Evolutionary conservation across 2,888 invertebrate species (phyloP), one percentile per base, ranked within the genome.

Genomic region (Drosophila suboccidentalis): DNA sequence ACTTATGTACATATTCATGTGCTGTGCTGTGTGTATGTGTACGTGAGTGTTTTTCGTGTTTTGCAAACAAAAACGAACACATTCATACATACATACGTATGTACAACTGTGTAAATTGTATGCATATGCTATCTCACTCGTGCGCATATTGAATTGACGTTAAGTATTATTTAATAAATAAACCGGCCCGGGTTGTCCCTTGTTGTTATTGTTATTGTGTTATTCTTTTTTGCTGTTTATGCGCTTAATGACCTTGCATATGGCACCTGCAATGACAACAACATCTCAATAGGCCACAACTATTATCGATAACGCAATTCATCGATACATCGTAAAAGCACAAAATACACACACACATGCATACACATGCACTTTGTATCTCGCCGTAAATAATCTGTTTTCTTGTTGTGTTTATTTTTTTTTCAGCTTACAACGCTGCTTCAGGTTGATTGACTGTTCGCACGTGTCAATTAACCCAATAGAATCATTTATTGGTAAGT

Each of bases 151-250:
- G 44, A 61, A 43, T 77, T 57, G 22, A 72, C 55, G 60, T 17
- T 61, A 65, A 70, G 59, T 71, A 63, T 79, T 77, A 78, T 78
- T 76, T 78, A 78, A 78, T 75, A 75, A 76, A 74, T 65, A 78
- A 65, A 61, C 71, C 70, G 76, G 75, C 43, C 59, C 36, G 49
- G 46, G 34, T 41, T 41, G 59, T 43, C 47, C 26, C 36, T 59
- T 70, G 44, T 61, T 74, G 44, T 72, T 61, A 41, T 65, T 29
- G 29, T 70, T 22, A 4, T 22, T 22, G 4, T 22, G 46, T 62
- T 61, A 15, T 59, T 32, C 6, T 41, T 74, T 74, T 32, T 63
- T 70, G 47, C 44, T 29, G 29, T 29, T 75, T 59, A 61, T 62
- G 53, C 58, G 55, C 36, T 46, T 46, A 49, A 55, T 66, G 75